Base-by-base conservation (phyloP, 2,113 vertebrate species). In the Pseudolaguvia tuberculata region DNA sequence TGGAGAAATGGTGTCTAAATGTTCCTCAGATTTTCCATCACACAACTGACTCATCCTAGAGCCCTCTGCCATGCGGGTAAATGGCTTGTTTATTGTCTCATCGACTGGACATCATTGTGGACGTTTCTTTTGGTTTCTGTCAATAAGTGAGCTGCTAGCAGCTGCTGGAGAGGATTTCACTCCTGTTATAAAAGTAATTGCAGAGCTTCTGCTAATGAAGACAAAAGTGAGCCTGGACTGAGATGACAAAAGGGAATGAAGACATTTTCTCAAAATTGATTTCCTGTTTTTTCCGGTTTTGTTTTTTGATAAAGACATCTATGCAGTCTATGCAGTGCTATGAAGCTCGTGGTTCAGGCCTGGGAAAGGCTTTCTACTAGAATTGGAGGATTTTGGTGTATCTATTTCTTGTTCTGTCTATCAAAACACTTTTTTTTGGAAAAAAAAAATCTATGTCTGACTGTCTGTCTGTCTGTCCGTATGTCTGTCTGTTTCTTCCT, bases 191-290 rank as follows among this genome's bases (percentile, higher is more conserved):
- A 78, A 25, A 74, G 67, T 35, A 59, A 63, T 58, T 63, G 72
- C 71, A 31, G 70, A 52, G 20, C 23, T 48, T 56, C 42, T 70
- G 79, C 78, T 83, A 87, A 88, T 84, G 51, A 86, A 83, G 55
- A 75, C 61, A 67, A 78, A 78, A 85, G 78, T 68, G 76, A 85
- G 70, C 39, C 45, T 56, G 70, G 27, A 82, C 73, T 63, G 55
- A 61, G 45, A 42, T 18, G 25, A 81, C 80, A 69, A 82, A 85
- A 56, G 45, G 29, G 39, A 78, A 56, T 61, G 61, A 78, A 80
- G 72, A 71, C 75, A 81, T 77, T 73, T 57, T 45, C 27, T 76
- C 42, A 45, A 58, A 74, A 83, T 79, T 70, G 53, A 79, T 83
- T 84, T 84, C 76, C 61, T 47, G 66, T 47, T 63, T n/a, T 23